Percentiles rank a stretch among this genome's conserved stretches.
These are phyloP conservation scores for Zaprionus ghesquierei DNA, from an alignment of 1,140 invertebrate species.

Conservation along the genomic window DNA sequence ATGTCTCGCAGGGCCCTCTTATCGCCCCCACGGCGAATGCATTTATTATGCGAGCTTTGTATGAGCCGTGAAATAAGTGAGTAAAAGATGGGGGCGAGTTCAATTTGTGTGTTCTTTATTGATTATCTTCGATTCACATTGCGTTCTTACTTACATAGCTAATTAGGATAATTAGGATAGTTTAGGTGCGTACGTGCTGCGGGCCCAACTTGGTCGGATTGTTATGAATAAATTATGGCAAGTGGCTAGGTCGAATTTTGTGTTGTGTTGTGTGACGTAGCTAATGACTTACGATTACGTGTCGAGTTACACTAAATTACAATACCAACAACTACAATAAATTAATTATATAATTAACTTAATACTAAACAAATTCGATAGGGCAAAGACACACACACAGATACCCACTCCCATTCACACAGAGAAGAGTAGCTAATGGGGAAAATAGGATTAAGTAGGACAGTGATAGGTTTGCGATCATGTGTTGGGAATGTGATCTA, in stretches of 20 bases:
- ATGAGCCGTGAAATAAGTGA: neutral
- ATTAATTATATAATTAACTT: constrained; percentile 76
- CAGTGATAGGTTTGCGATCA: constrained; percentile 16
- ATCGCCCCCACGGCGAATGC: neutral
- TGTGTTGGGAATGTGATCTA: constrained; percentile 30
- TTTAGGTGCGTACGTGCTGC: constrained; percentile 54
- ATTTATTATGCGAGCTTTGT: constrained; percentile 12
- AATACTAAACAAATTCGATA: constrained; percentile 68
- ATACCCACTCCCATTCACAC: neutral
- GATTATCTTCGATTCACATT: constrained; percentile 51
- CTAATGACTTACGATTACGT: constrained; percentile 38
- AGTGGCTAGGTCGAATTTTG: constrained; percentile 68
- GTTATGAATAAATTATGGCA: constrained; percentile 61
- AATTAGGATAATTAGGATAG: constrained; percentile 70
- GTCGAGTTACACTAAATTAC: constrained; percentile 65
- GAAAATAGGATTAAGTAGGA: constrained; percentile 32
- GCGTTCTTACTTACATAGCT: constrained; percentile 56
- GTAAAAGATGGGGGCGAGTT: constrained; percentile 9
- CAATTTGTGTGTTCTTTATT: constrained; percentile 42
- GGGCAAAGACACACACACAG: constrained; percentile 41
- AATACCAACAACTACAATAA: constrained; percentile 80
- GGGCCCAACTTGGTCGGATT: constrained; percentile 19
- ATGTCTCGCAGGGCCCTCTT: neutral
- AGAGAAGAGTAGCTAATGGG: neutral
- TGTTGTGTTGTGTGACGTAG: constrained; percentile 13